Conservation (phyloP, 2,888 invertebrate genomes). For the Pelosia muscerda region DNA sequence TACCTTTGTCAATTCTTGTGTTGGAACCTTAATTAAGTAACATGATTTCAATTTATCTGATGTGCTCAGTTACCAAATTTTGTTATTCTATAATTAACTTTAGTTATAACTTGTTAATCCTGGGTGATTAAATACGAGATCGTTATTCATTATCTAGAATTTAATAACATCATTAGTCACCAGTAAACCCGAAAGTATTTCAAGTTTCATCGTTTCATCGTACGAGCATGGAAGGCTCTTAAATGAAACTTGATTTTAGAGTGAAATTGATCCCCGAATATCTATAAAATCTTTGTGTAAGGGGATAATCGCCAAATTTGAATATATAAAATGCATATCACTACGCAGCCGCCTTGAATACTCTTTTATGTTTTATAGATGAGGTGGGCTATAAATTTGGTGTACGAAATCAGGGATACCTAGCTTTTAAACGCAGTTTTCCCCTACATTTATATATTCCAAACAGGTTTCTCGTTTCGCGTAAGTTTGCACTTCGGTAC, state of each 20-base stretch:
- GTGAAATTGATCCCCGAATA: constrained; percentile 14
- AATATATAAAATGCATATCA: background rate
- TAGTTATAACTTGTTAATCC: background rate
- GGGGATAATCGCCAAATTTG: background rate
- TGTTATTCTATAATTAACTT: no score
- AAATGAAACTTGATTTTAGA: constrained; percentile 4
- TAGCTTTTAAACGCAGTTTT: constrained; percentile 4
- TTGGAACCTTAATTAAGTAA: no score
- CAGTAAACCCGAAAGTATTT: background rate
- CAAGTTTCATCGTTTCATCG: background rate
- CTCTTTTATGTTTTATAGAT: constrained; percentile 19
- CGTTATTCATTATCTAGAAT: background rate
- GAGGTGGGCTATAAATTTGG: constrained; percentile 12
- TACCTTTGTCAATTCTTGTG: no score
- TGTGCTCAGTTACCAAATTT: background rate
- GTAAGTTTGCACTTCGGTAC: constrained; percentile 5
- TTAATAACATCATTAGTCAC: background rate
- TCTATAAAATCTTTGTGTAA: constrained; percentile 2
- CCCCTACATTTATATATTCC: constrained; percentile 6
- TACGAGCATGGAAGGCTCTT: background rate
- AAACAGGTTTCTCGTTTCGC: constrained; percentile 2
- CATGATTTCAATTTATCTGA: background rate
- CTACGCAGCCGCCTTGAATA: background rate
- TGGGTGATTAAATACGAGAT: background rate
- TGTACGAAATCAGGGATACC: background rate